These are phyloP conservation scores for Nannoperca obscura DNA, from an alignment of 2,797 vertebrate species.

Conservation along the genomic window DNA sequence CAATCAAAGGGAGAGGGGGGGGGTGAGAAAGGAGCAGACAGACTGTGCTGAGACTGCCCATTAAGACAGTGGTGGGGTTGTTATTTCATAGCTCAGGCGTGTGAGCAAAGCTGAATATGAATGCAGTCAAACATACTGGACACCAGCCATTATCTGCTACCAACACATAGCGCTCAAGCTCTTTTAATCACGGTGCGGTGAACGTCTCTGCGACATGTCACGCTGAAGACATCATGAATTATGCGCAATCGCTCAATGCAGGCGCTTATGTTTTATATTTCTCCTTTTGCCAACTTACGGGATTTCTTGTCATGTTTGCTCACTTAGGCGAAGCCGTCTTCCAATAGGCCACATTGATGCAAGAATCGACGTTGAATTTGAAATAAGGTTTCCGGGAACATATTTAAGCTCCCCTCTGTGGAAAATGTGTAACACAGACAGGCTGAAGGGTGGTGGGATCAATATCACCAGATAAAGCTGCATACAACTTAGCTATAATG, in stretches of 20 bases:
- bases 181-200: constrained; percentile 41
- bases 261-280: constrained; percentile 1
- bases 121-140: constrained; percentile 42
- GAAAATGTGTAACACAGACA: constrained; percentile 28
- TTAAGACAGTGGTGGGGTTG: constrained; percentile 60
- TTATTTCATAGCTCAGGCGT: constrained; percentile 67
- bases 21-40: not conserved
- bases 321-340: not conserved
- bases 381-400: constrained; percentile 26
- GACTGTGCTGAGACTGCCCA: constrained; percentile 54
- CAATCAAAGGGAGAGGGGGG: constrained; percentile 72
- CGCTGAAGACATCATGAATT: constrained; percentile 47
- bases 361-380: constrained; percentile 16
- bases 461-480: constrained; percentile 68
- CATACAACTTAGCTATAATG: constrained; percentile 69
- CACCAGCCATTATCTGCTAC: constrained; percentile 48
- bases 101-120: constrained; percentile 56
- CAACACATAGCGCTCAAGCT: not conserved
- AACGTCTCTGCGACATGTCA: constrained; percentile 33
- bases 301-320: constrained; percentile 27
- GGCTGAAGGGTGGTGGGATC: constrained; percentile 53
- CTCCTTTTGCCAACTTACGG: not conserved
- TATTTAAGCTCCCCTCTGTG: constrained; percentile 22
- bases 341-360: constrained; percentile 21
- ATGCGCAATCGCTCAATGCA: not conserved